A percentile compares a stretch with the other conserved stretches of the same genome.
These are phyloP conservation scores for Tokudaia muenninki DNA, from an alignment of 2,797 vertebrate species.

Conservation along the genomic window DNA sequence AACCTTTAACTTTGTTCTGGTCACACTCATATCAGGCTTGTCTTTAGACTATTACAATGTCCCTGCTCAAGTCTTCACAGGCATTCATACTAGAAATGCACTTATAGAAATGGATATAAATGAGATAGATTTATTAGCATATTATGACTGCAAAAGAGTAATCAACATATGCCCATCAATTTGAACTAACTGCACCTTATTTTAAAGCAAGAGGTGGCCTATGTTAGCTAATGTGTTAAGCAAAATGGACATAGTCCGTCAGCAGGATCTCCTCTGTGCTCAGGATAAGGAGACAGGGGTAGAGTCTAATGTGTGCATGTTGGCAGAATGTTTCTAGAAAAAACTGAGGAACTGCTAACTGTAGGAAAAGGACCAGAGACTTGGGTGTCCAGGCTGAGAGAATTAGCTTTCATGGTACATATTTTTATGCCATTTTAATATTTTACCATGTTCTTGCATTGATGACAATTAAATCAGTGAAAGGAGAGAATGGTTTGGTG, in stretches of 20 bases:
- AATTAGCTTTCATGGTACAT: constrained; percentile 39
- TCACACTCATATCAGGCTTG: not conserved
- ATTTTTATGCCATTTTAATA: not conserved
- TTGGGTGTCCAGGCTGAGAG: not conserved
- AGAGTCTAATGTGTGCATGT: not conserved
- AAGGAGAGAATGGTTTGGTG: not conserved
- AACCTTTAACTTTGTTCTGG: not conserved
- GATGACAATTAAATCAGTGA: constrained; percentile 17
- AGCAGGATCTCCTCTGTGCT: not conserved
- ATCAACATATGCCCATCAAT: not conserved
- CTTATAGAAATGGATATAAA: not conserved
- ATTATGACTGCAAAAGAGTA: constrained; percentile 3
- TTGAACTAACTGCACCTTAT: not conserved
- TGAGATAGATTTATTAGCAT: not conserved
- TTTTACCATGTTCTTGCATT: not conserved
- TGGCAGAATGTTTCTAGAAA: constrained; percentile 44
- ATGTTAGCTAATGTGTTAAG: not conserved
- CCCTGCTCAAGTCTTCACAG: constrained; percentile 21
- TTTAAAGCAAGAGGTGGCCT: constrained; percentile 29
- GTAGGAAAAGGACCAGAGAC: not conserved
- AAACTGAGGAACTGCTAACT: constrained; percentile 12
- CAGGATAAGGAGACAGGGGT: not conserved
- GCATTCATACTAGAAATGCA: constrained; percentile 32
- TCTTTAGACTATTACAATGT: constrained; percentile 29
- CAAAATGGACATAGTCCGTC: not conserved